These are phyloP conservation scores for Oncorhynchus mykiss DNA, from an alignment of 2,113 vertebrate genomes.

Conservation along the genomic window DNA sequence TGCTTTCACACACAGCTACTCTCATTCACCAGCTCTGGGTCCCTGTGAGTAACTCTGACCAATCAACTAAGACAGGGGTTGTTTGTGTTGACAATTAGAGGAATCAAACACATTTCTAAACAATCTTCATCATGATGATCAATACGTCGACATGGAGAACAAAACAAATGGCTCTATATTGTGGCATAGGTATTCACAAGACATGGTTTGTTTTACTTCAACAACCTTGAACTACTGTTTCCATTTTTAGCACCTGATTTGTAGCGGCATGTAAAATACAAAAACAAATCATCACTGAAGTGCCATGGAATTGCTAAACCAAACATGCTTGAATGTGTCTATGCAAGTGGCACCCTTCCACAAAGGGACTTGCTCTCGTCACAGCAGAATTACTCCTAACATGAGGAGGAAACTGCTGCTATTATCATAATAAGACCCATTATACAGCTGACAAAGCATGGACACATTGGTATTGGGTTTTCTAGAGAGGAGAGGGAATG, in stretches of 20 bases:
- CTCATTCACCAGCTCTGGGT: constrained; percentile 22
- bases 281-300: background rate
- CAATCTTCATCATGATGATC: background rate
- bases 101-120: background rate
- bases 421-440: constrained; percentile 35
- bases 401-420: constrained; percentile 21
- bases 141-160: background rate
- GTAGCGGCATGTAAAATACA: background rate
- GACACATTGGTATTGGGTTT: constrained; percentile 10
- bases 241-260: background rate
- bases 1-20: constrained; percentile 55
- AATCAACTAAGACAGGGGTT: constrained; percentile 36
- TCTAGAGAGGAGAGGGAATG: background rate
- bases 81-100: background rate
- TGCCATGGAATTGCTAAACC: background rate
- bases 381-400: constrained; percentile 24
- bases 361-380: background rate
- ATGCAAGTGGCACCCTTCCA: background rate
- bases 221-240: background rate
- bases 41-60: constrained; percentile 14
- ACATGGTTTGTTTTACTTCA: background rate
- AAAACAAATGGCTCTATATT: too few species aligned
- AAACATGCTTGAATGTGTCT: background rate
- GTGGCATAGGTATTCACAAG: too few species aligned
- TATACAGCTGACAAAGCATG: constrained; percentile 23